Conservation (phyloP, 2,113 vertebrate species). For the Varanus komodoensis region DNA sequence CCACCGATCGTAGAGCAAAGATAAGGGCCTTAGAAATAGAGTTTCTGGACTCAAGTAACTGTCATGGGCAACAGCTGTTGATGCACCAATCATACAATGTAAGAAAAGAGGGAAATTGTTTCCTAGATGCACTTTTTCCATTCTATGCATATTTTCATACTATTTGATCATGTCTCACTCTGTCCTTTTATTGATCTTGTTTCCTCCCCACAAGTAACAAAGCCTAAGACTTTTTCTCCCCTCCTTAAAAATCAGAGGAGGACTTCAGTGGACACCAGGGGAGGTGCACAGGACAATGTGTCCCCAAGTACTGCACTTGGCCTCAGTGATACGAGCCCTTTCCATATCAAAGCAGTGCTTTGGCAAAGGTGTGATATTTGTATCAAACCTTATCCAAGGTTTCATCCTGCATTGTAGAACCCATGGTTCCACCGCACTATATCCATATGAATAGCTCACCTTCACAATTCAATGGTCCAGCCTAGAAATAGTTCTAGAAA, state of each 20-base stretch:
- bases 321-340: too few species aligned
- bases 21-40: background rate
- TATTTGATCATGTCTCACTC: background rate
- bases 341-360: too few species aligned
- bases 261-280: too few species aligned
- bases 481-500: too few species aligned
- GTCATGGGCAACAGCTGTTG: background rate
- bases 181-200: background rate
- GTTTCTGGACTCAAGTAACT: background rate
- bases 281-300: background rate
- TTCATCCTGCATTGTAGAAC: too few species aligned
- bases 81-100: background rate
- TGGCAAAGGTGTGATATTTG: too few species aligned
- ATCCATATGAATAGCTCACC: too few species aligned
- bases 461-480: too few species aligned
- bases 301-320: too few species aligned
- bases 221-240: background rate
- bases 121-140: background rate
- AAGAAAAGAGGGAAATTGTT: background rate
- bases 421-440: too few species aligned
- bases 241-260: background rate
- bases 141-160: background rate
- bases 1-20: background rate
- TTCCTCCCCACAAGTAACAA: background rate
- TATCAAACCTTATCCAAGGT: too few species aligned